Conservation (phyloP, 2,888 invertebrate species). For the Stegana nigrithorax region DNA sequence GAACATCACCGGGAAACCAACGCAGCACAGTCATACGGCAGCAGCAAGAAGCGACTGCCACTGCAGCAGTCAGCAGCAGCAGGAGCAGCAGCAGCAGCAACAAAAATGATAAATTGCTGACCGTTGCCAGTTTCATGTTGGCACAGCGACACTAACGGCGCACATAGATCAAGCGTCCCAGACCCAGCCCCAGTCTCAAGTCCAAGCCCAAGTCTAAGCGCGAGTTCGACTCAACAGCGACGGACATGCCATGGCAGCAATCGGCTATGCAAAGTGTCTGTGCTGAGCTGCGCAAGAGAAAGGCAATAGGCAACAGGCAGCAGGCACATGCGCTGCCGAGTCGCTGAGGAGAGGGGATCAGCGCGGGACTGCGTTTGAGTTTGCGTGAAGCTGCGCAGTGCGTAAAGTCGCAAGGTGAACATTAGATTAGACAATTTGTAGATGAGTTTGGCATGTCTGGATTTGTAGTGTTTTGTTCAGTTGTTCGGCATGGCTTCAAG, state of each 20-base stretch:
- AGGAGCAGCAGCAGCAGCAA: constrained; percentile 35
- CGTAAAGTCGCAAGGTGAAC: constrained; percentile 22
- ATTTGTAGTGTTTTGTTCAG: background rate
- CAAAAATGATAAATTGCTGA: constrained; percentile 58
- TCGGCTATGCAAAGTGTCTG: no score
- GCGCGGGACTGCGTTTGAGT: background rate
- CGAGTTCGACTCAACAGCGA: background rate
- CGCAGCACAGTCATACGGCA: no score
- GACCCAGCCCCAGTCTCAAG: background rate
- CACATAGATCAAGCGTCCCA: constrained; percentile 16
- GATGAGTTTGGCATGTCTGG: constrained; percentile 29
- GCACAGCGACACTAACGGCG: constrained; percentile 27
- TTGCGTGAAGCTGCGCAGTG: background rate
- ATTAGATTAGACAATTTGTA: constrained; percentile 60
- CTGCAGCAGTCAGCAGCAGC: no score
- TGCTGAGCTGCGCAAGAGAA: no score
- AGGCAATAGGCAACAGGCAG: no score
- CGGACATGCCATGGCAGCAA: background rate
- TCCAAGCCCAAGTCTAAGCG: background rate
- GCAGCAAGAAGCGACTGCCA: no score
- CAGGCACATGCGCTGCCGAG: no score
- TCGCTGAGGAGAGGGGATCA: background rate
- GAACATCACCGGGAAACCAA: no score
- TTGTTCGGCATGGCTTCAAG: background rate
- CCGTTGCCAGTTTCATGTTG: constrained; percentile 46